phyloP scores from a whole-genome alignment of 2,888 invertebrate species.

The Lasioglossum marginatum region DNA sequence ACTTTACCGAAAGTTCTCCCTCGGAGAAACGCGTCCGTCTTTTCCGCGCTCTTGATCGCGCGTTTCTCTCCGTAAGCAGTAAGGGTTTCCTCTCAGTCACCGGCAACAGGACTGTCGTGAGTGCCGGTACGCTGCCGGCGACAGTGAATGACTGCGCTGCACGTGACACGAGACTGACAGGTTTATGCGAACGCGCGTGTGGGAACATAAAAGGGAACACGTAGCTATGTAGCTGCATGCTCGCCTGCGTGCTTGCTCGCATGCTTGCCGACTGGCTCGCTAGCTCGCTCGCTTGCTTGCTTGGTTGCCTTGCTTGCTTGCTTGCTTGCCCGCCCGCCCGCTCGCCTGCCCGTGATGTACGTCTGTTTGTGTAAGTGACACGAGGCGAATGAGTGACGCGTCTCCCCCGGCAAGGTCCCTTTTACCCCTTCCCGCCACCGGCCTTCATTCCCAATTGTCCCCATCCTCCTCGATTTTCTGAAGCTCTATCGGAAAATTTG shows the following conservation, averaged over 20 bases:
- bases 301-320: constrained; percentile 52
- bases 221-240: constrained; percentile 76
- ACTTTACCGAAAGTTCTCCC: constrained; percentile 27
- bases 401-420: constrained; percentile 70
- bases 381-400: constrained; percentile 83
- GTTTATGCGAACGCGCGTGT: constrained; percentile 83
- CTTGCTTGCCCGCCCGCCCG: constrained; percentile 46
- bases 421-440: constrained; percentile 45
- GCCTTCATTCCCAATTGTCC: constrained; percentile 37
- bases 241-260: constrained; percentile 34
- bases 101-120: constrained; percentile 69
- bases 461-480: constrained; percentile 27
- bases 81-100: constrained; percentile 62
- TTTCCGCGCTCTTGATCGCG: constrained; percentile 49
- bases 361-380: constrained; percentile 85
- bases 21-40: constrained; percentile 43
- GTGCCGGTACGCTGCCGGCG: constrained; percentile 79
- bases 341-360: constrained; percentile 82
- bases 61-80: constrained; percentile 43
- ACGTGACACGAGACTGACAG: constrained; percentile 84
- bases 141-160: constrained; percentile 84
- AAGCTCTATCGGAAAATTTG: constrained; percentile 13
- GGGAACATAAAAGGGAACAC: constrained; percentile 83
- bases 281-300: constrained; percentile 43
- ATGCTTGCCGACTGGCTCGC: constrained; percentile 38